Evolutionary conservation across 1,140 invertebrate genomes (phyloP).

Genomic region (Galleria mellonella): DNA sequence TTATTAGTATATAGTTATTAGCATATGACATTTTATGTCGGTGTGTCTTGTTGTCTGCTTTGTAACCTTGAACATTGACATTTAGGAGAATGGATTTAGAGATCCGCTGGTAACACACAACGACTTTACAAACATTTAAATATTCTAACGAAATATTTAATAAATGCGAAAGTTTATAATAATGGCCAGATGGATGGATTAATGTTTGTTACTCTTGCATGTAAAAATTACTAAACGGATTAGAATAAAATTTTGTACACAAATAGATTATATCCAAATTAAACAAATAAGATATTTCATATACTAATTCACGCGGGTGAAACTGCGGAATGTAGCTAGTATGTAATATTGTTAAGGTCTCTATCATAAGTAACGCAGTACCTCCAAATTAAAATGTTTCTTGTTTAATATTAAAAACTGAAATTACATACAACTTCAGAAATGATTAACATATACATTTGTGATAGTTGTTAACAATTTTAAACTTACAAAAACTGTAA

Average conservation of each 20-base stretch:
- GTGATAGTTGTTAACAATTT: too few species aligned
- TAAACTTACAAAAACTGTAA: too few species aligned
- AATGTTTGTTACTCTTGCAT: background rate
- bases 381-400: too few species aligned
- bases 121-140: too few species aligned
- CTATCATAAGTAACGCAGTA: too few species aligned
- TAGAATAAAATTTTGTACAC: constrained; percentile 1
- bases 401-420: too few species aligned
- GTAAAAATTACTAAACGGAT: constrained; percentile 7
- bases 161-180: background rate
- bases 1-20: constrained; percentile 30
- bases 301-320: too few species aligned
- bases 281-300: too few species aligned
- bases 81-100: constrained; percentile 48
- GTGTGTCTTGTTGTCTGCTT: constrained; percentile 18
- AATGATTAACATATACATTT: too few species aligned
- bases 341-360: too few species aligned
- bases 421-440: too few species aligned
- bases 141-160: background rate
- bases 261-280: background rate
- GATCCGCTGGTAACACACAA: constrained; percentile 12
- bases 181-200: background rate
- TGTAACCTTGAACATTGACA: constrained; percentile 59
- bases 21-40: constrained; percentile 46
- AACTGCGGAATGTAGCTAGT: too few species aligned